Base-by-base conservation (phyloP, 2,797 vertebrate genomes). In the Malacoraja senta region DNA sequence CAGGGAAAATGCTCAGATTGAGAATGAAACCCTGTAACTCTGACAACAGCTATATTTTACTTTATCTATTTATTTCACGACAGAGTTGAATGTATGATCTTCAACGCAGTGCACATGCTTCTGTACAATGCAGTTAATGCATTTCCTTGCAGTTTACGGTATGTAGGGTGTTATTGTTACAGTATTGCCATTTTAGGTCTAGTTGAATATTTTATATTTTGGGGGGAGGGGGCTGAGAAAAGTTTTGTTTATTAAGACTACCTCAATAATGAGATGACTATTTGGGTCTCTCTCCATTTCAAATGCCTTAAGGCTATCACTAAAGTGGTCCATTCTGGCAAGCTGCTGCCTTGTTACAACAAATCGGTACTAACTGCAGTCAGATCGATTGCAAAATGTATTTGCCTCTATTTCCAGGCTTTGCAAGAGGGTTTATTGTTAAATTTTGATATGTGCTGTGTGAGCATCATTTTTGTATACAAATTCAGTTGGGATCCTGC, bases 11-110 rank as follows among this genome's bases (percentile, higher is more conserved):
- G 93, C 94, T 93, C 95, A 90, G 94, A 91, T 1, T 32, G 93
- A 24, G 91, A 93, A 96, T 95, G 95, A 94, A 88, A 94, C 95
- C 95, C 96, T 96, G 96, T 97, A 96, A 95, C 96, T 96, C 97
- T 97, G 97, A 97, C 97, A 97, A 97, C 97, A 97, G 97, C 97
- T 96, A 97, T 95, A 97, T 97, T 97, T 93, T 95, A 96, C 96
- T 97, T 97, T 97, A 97, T 98, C 97, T 99, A 99, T 99, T 99
- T 99, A 99, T 99, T 99, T 99, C 98, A 98, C 97, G 98, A 99
- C 99, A 99, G 98, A 99, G 98, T 98, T 99, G 99, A 99, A 99
- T 99, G 98, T 99, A 99, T 99, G 97, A 98, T 98, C 98, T 98
- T 98, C 98, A 98, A 98, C 98, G 97, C 97, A 95, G 97, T 98